Conservation (phyloP, 2,797 vertebrate genomes). For the Poeciliopsis paucimaculata region DNA sequence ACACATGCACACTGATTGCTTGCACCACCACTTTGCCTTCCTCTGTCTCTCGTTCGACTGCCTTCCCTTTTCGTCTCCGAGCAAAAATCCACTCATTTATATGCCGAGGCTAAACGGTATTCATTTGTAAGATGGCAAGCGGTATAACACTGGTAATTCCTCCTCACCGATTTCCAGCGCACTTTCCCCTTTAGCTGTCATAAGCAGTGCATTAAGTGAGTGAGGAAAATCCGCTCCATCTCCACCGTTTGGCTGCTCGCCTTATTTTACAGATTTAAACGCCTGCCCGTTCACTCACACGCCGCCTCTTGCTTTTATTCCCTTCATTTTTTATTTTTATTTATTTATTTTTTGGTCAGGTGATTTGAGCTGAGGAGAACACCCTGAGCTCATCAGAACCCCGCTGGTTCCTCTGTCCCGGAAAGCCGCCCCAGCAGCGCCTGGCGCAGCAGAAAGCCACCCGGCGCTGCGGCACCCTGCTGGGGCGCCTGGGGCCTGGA, state of each 20-base stretch:
- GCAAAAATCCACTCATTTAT: slow-evolving; percentile 91
- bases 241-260: slow-evolving; percentile 77
- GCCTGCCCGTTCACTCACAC: slow-evolving; percentile 89
- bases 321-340: slow-evolving; percentile 35
- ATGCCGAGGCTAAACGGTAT: slow-evolving; percentile 89
- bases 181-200: slow-evolving; percentile 87
- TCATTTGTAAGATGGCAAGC: slow-evolving; percentile 88
- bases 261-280: slow-evolving; percentile 95
- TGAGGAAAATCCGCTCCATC: slow-evolving; percentile 90
- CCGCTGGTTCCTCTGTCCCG: slow-evolving; percentile 87
- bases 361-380: slow-evolving; percentile 86
- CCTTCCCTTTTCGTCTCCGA: slow-evolving; percentile 72
- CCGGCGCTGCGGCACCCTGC: slow-evolving; percentile 31
- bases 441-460: slow-evolving; percentile 71
- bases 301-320: slow-evolving; percentile 62
- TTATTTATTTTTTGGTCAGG: slow-evolving; percentile 2
- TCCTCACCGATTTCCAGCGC: slow-evolving; percentile 87
- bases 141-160: slow-evolving; percentile 88
- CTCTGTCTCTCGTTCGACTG: slow-evolving; percentile 65
- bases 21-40: slow-evolving; percentile 70
- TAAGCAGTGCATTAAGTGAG: slow-evolving; percentile 94
- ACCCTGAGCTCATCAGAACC: slow-evolving; percentile 90
- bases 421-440: slow-evolving; percentile 83
- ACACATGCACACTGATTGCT: slow-evolving; percentile 74
- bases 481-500: slow-evolving; percentile 49